A percentile compares a stretch with the other conserved stretches of the same genome.
Evolutionary conservation across 35 echinoderm and acorn worm species (phyloP).

Genomic region (Eucidaris tribuloides): DNA sequence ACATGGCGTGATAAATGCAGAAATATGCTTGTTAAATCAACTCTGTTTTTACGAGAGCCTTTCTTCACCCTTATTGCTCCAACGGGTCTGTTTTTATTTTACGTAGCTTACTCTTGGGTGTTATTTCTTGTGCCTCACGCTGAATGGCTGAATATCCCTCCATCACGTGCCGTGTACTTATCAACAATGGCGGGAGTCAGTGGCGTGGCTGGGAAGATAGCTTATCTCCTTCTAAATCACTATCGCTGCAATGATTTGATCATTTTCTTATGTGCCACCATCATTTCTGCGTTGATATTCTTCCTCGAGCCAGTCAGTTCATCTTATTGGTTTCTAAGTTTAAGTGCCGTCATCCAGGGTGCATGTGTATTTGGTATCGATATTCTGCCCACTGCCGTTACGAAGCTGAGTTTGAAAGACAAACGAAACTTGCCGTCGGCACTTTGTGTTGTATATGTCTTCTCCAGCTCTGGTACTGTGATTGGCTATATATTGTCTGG

Average conservation of each 20-base stretch:
- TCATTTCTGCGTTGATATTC: background rate
- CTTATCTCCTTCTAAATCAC: background rate
- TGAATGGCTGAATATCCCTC: background rate
- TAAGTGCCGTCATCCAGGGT: background rate
- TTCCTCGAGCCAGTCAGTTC: background rate
- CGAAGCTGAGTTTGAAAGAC: no score
- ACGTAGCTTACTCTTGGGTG: background rate
- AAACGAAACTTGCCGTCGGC: no score
- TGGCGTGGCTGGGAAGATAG: background rate
- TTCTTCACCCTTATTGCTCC: background rate
- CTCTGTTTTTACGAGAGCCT: background rate
- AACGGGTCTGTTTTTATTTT: background rate
- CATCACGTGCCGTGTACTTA: background rate
- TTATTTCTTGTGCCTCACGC: constrained; percentile 13
- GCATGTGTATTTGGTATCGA: background rate
- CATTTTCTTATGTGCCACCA: background rate
- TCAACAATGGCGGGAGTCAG: background rate
- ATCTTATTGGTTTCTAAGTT: background rate
- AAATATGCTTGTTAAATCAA: no score
- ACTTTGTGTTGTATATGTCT: no score
- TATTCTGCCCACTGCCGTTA: background rate
- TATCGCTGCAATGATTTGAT: background rate
- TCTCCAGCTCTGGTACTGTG: no score
- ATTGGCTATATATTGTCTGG: no score
- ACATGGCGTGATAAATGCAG: no score